Evolutionary conservation across 2,888 invertebrate genomes (phyloP).

Genomic region (Rhagonycha lutea): DNA sequence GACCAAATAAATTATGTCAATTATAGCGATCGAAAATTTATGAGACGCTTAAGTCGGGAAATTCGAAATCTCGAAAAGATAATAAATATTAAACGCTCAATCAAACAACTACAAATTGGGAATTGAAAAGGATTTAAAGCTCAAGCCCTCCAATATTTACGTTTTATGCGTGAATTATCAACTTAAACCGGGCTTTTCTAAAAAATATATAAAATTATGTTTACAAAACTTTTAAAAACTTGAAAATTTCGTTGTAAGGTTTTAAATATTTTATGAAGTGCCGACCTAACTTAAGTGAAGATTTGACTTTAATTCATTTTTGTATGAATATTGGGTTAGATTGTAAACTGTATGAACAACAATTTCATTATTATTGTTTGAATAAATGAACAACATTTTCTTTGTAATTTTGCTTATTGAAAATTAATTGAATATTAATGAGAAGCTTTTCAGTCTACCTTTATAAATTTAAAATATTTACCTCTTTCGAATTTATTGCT

Average conservation of each 20-base stretch:
- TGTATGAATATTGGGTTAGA: neutral
- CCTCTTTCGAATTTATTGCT: neutral
- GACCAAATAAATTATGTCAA: neutral
- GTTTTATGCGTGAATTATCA: neutral
- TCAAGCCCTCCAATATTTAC: neutral
- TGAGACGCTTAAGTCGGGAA: neutral
- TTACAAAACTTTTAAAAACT: no score
- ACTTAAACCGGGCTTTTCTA: neutral
- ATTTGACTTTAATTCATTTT: neutral
- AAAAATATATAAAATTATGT: neutral
- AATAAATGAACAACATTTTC: neutral
- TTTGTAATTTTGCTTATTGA: neutral
- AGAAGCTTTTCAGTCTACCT: neutral
- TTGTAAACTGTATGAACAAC: neutral
- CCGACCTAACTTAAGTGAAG: neutral
- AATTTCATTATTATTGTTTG: no score
- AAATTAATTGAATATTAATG: neutral
- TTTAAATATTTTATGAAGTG: neutral
- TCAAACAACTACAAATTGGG: conserved; percentile 3
- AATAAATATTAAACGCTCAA: conserved; percentile 1
- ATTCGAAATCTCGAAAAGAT: neutral
- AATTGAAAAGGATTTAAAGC: conserved; percentile 2
- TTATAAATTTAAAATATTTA: neutral
- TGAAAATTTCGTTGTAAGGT: neutral
- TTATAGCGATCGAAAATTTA: neutral